Evolutionary conservation across 2,888 invertebrate species (phyloP).

Genomic region (Nephrotoma appendiculata): DNA sequence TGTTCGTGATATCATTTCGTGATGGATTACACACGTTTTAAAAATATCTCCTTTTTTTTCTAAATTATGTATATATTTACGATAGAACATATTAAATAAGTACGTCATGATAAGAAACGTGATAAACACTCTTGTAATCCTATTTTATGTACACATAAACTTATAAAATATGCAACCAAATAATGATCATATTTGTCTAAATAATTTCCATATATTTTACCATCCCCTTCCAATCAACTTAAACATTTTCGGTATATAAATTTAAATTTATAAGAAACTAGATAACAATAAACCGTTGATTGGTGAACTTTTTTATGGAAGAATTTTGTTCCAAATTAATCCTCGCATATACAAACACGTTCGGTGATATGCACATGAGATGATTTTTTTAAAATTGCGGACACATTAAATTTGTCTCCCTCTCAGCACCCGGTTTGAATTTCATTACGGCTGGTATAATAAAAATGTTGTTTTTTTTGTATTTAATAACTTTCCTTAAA

Average conservation of each 20-base stretch:
- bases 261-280: neutral
- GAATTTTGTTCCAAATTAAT: neutral
- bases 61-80: neutral
- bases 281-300: neutral
- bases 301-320: neutral
- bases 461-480: neutral
- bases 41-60: neutral
- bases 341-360: neutral
- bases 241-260: neutral
- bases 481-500: neutral
- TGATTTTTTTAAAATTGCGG: neutral
- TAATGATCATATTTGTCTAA: neutral
- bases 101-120: neutral
- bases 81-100: neutral
- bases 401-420: neutral
- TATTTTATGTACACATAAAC: neutral
- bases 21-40: neutral
- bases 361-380: neutral
- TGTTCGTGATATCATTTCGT: neutral
- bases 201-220: neutral
- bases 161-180: neutral
- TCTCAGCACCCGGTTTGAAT: neutral
- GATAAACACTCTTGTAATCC: neutral
- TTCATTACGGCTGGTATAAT: neutral
- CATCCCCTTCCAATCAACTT: neutral